Conservation (phyloP, 1,140 invertebrate genomes). For the Penaeus japonicus region DNA sequence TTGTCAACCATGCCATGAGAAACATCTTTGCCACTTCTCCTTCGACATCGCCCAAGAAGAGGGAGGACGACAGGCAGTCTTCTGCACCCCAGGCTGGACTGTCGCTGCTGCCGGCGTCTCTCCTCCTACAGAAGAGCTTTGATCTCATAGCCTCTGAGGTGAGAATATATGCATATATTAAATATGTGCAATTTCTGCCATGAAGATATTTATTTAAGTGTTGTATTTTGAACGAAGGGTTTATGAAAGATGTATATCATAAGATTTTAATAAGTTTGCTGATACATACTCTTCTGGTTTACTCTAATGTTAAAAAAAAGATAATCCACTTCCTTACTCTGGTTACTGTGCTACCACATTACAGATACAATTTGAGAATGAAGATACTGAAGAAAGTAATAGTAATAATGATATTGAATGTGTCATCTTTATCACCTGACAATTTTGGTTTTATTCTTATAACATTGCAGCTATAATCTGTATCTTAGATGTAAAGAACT, state of each 20-base stretch:
- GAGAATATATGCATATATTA: neutral
- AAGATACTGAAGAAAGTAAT: no score
- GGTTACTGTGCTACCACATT: no score
- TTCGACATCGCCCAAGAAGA: neutral
- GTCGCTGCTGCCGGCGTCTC: neutral
- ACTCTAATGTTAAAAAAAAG: no score
- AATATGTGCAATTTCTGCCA: neutral
- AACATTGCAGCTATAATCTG: neutral
- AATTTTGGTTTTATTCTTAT: no score
- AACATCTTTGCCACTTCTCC: neutral
- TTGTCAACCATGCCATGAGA: neutral
- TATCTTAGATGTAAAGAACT: neutral
- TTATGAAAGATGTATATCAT: no score
- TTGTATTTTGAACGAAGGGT: neutral
- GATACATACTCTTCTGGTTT: no score
- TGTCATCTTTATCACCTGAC: no score
- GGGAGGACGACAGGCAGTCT: neutral
- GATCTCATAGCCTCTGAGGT: neutral
- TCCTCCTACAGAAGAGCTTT: neutral
- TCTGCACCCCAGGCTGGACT: neutral
- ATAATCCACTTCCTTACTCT: no score
- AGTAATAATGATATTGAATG: no score
- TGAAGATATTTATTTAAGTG: neutral
- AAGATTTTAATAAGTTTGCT: no score
- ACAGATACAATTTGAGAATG: no score